Evolutionary conservation across 2,113 vertebrate genomes (phyloP), one percentile per base, ranked within the genome.

Genomic region (Xiphophorus maculatus): DNA sequence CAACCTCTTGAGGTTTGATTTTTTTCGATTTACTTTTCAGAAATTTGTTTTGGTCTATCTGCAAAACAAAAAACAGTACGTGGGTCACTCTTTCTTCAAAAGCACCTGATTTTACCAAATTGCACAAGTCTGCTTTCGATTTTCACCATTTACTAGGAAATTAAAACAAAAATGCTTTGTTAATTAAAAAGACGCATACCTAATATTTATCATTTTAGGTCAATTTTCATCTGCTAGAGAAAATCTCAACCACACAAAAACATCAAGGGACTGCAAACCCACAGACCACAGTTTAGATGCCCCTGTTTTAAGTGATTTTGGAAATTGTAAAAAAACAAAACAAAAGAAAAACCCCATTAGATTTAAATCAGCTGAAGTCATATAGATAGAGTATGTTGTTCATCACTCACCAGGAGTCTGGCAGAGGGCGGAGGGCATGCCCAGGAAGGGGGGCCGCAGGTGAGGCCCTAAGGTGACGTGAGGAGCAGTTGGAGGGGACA

Each of bases 381-480:
- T 3, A 70, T 32, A 12, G 14, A 19, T 27, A 17, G 3, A 14
- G 48, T 27, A 33, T 44, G n/a, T 32, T 29, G 30, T 64, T 64
- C 14, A n/a, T 51, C 48, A 90, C 95, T 96, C 92, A 99, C 98
- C 98, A 90, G 97, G 97, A 0, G 96, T 94, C 93, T 97, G 97
- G 93, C 97, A 98, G 72, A 99, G 94, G n/a, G 96, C 94, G 0
- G 98, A 96, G 68, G 97, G 96, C 94, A 99, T 94, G 90, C 97
- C 97, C 27, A 99, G 89, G 87, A 99, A 97, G 4, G 97, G 97
- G n/a, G 97, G 97, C 90, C 97, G 94, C 89, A 98, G 87, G 86
- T 98, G 98, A 76, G 96, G 95, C 51, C 97, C 97, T 91, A 99
- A 92, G 65, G 97, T 94, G 58, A 99, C 96, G 85, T 99, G 98